A percentile compares a stretch with the other conserved stretches of the same genome.
Conservation (phyloP, 2,888 invertebrate species). For the Shargacucullia verbasci region DNA sequence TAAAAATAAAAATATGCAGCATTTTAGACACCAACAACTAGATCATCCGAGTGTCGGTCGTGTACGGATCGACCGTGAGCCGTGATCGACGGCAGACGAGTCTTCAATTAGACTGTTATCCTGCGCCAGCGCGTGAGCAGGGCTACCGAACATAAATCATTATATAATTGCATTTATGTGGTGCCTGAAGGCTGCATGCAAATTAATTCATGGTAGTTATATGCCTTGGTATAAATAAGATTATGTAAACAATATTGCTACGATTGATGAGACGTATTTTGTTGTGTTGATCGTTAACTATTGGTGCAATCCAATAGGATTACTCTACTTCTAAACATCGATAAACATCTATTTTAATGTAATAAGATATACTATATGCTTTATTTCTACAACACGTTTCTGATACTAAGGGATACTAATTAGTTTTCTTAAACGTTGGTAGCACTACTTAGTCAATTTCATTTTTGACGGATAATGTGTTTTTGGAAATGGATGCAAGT, state of each 20-base stretch:
- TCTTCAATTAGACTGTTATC: slow-evolving; percentile 65
- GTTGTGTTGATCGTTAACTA: too few species aligned
- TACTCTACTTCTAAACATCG: too few species aligned
- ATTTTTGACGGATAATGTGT: too few species aligned
- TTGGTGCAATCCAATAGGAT: too few species aligned
- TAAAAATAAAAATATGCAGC: too few species aligned
- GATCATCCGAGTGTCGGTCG: slow-evolving; percentile 66
- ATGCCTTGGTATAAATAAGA: slow-evolving; percentile 11
- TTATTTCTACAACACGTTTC: too few species aligned
- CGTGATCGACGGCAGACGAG: slow-evolving; percentile 71
- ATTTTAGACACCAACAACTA: slow-evolving; percentile 57
- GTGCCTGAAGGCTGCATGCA: slow-evolving; percentile 41
- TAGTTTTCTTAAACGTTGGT: too few species aligned
- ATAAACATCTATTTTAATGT: too few species aligned
- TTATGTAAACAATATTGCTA: slow-evolving; percentile 16
- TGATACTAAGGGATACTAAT: too few species aligned
- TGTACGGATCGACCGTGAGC: slow-evolving; percentile 73
- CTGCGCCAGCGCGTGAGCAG: slow-evolving; percentile 50
- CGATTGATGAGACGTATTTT: slow-evolving; percentile 16
- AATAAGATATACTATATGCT: too few species aligned
- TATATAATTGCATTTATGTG: slow-evolving; percentile 52
- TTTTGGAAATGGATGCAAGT: too few species aligned
- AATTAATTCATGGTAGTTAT: slow-evolving; percentile 36
- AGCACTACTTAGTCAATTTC: too few species aligned
- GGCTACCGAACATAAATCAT: slow-evolving; percentile 56